These are phyloP conservation scores for Proterorhinus semilunaris DNA, from an alignment of 2,113 vertebrate species.

Conservation along the genomic window DNA sequence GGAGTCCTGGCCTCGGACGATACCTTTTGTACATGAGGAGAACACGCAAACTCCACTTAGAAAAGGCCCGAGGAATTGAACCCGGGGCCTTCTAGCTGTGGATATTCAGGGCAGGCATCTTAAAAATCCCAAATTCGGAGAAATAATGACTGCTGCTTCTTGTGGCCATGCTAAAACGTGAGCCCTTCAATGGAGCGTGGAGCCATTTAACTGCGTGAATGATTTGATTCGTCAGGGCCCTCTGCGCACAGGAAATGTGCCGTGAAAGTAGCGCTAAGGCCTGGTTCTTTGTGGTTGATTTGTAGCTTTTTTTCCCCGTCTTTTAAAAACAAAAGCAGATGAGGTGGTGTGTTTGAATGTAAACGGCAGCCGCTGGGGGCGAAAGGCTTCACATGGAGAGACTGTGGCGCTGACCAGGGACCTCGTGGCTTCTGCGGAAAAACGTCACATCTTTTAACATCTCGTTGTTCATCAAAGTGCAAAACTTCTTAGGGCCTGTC, in stretches of 20 bases:
- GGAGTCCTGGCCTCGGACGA: no score
- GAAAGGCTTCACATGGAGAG: conserved; percentile 18
- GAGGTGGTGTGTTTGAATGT: conserved; percentile 37
- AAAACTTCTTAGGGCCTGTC: background rate
- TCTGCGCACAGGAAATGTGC: conserved; percentile 63
- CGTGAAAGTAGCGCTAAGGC: conserved; percentile 55
- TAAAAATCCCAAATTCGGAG: background rate
- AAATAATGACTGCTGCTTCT: background rate
- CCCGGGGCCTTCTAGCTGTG: background rate
- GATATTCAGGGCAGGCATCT: no score
- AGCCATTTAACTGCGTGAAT: conserved; percentile 36
- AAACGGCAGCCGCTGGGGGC: conserved; percentile 25
- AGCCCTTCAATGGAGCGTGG: conserved; percentile 36
- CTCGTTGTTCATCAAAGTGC: background rate
- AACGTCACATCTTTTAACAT: background rate
- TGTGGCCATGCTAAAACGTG: conserved; percentile 22
- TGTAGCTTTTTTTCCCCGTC: conserved; percentile 30
- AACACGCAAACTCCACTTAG: no score
- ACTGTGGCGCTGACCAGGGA: background rate
- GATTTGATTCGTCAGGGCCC: conserved; percentile 45
- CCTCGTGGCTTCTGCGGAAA: background rate
- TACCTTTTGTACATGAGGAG: no score
- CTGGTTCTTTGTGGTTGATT: conserved; percentile 44
- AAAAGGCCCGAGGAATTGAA: no score
- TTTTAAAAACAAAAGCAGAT: conserved; percentile 42